A percentile compares a stretch with the other conserved stretches of the same genome.
These are phyloP conservation scores for Macroglossus sobrinus DNA, from an alignment of 2,113 vertebrate genomes.

Conservation along the genomic window DNA sequence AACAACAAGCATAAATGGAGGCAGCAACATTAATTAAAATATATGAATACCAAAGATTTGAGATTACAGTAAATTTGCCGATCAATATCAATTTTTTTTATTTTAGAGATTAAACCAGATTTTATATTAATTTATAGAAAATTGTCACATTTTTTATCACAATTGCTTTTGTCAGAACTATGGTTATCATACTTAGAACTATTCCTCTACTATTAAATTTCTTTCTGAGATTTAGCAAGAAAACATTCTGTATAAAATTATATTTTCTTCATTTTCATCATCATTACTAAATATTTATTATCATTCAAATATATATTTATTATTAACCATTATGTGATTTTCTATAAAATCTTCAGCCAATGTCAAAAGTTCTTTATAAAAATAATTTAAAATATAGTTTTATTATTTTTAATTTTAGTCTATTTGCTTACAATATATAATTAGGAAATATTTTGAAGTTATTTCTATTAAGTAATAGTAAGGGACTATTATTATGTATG, in stretches of 20 bases:
- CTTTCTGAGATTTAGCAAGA: background rate
- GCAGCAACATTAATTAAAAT: background rate
- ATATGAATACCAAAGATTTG: background rate
- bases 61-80: background rate
- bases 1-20: background rate
- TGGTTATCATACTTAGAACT: too few species aligned
- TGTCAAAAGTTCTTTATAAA: background rate
- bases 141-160: background rate
- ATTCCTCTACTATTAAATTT: conserved; percentile 9
- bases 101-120: background rate
- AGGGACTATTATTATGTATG: background rate
- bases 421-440: background rate
- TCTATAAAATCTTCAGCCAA: background rate
- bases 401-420: background rate
- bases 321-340: background rate
- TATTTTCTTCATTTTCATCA: background rate
- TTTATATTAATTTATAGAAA: background rate
- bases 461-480: background rate
- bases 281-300: background rate
- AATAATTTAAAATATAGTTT: background rate
- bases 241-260: background rate
- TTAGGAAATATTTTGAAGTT: background rate
- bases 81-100: background rate
- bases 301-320: background rate
- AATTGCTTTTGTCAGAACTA: too few species aligned